Percentiles rank a stretch among this genome's conserved stretches.
These are phyloP conservation scores for Syritta pipiens DNA, from an alignment of 2,888 invertebrate genomes.

Conservation along the genomic window DNA sequence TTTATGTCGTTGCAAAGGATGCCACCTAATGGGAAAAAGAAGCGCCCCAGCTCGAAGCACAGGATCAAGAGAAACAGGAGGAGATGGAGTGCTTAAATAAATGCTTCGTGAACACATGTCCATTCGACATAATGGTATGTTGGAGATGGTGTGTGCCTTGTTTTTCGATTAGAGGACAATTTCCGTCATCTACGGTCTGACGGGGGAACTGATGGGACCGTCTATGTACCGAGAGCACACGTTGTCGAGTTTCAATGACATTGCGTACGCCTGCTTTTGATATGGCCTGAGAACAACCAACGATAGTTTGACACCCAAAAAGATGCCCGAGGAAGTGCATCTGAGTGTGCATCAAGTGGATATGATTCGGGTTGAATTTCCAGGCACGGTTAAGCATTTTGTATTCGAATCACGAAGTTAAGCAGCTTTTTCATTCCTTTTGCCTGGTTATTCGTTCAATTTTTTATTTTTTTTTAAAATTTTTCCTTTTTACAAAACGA, in stretches of 20 bases:
- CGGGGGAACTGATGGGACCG: conserved; percentile 3
- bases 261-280: conserved; percentile 36
- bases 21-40: conserved; percentile 56
- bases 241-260: conserved; percentile 36
- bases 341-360: conserved; percentile 54
- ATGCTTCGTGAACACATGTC: conserved; percentile 51
- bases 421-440: neutral
- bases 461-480: no score
- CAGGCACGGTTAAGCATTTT: conserved; percentile 24
- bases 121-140: conserved; percentile 36
- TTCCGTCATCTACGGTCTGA: conserved; percentile 19
- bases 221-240: conserved; percentile 5
- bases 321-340: conserved; percentile 30
- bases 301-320: conserved; percentile 40
- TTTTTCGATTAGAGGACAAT: conserved; percentile 57
- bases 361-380: conserved; percentile 42
- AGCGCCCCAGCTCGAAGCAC: conserved; percentile 16
- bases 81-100: conserved; percentile 26
- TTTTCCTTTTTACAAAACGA: neutral
- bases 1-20: conserved; percentile 59
- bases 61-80: neutral
- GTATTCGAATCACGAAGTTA: conserved; percentile 51
- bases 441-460: neutral
- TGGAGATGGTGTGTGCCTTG: conserved; percentile 34
- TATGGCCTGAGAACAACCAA: conserved; percentile 22